Evolutionary conservation across 2,888 invertebrate genomes (phyloP).

Genomic region (Ditula angustiorana): DNA sequence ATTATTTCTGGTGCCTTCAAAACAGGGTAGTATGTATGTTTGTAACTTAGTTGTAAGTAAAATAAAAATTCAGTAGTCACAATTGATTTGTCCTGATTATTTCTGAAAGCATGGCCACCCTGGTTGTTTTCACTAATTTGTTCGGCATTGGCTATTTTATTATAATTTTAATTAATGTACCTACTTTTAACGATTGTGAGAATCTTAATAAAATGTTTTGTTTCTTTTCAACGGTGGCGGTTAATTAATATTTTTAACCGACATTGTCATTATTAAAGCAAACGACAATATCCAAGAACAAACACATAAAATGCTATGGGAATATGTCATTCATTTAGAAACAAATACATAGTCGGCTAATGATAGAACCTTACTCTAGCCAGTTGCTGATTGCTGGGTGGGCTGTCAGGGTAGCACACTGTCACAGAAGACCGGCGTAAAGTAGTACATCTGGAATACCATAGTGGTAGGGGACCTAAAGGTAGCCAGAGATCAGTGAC

Average conservation of each 20-base stretch:
- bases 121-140: background rate
- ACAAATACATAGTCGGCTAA: too few species aligned
- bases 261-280: background rate
- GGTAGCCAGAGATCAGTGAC: too few species aligned
- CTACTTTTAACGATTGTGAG: conserved; percentile 17
- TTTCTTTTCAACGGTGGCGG: background rate
- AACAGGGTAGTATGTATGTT: background rate
- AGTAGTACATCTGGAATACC: too few species aligned
- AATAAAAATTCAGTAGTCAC: background rate
- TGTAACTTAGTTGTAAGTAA: background rate
- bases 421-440: too few species aligned
- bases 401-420: too few species aligned
- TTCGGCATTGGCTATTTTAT: conserved; percentile 16
- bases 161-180: conserved; percentile 4
- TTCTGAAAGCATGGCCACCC: background rate
- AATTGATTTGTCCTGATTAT: background rate
- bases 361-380: too few species aligned
- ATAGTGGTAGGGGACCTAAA: too few species aligned
- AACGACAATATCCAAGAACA: background rate
- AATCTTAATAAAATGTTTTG: conserved; percentile 20
- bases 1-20: too few species aligned
- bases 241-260: conserved; percentile 5
- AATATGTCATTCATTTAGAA: background rate
- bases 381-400: too few species aligned
- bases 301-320: background rate